Conservation (phyloP, 2,888 invertebrate genomes). For the Nymphalis urticae region DNA sequence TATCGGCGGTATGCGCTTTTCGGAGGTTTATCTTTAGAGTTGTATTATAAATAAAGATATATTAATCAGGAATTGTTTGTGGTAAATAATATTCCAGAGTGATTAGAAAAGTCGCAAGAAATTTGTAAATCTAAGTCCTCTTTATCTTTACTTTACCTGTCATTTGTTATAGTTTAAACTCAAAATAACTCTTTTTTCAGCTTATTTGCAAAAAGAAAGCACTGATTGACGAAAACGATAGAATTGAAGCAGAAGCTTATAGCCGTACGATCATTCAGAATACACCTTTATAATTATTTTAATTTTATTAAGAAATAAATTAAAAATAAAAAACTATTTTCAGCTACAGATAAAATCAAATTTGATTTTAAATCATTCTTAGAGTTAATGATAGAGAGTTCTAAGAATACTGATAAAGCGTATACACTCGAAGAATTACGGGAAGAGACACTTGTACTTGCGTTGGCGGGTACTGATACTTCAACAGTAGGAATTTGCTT, state of each 20-base stretch:
- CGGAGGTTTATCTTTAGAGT: no score
- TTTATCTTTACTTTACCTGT: no score
- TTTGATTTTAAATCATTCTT: conserved; percentile 42
- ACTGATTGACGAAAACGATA: not conserved
- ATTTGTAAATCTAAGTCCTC: no score
- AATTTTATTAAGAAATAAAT: no score
- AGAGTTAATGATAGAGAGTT: conserved; percentile 49
- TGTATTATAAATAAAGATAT: no score
- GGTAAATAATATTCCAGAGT: no score
- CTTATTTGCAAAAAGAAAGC: not conserved
- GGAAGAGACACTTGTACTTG: conserved; percentile 53
- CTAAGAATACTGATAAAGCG: conserved; percentile 39
- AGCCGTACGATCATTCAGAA: not conserved
- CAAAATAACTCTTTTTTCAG: not conserved
- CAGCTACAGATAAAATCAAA: not conserved
- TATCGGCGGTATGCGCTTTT: no score
- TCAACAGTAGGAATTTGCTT: conserved; percentile 52
- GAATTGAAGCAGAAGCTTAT: not conserved
- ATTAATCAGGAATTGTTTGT: no score
- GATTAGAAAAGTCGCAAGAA: no score
- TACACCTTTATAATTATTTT: no score
- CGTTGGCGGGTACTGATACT: conserved; percentile 58
- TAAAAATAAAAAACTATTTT: no score
- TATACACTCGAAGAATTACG: conserved; percentile 47
- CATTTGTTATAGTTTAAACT: no score